A percentile compares a stretch with the other conserved stretches of the same genome.
Evolutionary conservation across 2,797 vertebrate species (phyloP).

Genomic region (Micromesistius poutassou): DNA sequence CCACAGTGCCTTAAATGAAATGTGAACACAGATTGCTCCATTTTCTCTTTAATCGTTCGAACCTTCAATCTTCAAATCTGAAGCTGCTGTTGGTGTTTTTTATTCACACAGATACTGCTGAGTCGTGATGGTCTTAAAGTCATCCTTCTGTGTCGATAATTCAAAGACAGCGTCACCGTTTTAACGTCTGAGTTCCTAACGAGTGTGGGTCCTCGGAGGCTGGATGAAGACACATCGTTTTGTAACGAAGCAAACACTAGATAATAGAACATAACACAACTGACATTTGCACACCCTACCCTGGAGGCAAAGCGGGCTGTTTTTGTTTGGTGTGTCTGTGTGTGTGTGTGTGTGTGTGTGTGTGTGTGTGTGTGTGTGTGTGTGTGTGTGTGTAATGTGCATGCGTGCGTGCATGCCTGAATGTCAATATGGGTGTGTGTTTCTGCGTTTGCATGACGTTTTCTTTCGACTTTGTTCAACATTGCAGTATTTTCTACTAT

Average conservation of each 20-base stretch:
- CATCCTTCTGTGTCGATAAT: not conserved
- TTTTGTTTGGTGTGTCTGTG: slow-evolving; percentile 10
- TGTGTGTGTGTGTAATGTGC: slow-evolving; percentile 10
- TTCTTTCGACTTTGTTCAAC: not conserved
- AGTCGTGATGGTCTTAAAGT: not conserved
- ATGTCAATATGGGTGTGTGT: slow-evolving; percentile 3
- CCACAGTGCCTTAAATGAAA: slow-evolving; percentile 67
- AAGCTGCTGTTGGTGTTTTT: not conserved
- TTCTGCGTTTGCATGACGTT: not conserved
- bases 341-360: slow-evolving; percentile 14
- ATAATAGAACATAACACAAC: not conserved
- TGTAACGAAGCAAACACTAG: not conserved
- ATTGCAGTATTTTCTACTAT: not conserved
- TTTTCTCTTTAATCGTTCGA: slow-evolving; percentile 33
- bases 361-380: slow-evolving; percentile 11
- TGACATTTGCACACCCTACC: not conserved
- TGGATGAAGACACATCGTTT: not conserved
- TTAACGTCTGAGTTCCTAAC: slow-evolving; percentile 59
- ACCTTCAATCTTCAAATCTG: slow-evolving; percentile 11
- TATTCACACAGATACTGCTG: not conserved
- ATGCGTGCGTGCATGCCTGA: slow-evolving; percentile 15
- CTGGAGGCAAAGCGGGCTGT: slow-evolving; percentile 20
- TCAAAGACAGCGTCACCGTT: not conserved
- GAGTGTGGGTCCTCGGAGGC: not conserved
- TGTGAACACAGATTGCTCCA: slow-evolving; percentile 59